These are phyloP conservation scores for Barnardius zonarius DNA, from an alignment of 2,113 vertebrate genomes.

Conservation along the genomic window DNA sequence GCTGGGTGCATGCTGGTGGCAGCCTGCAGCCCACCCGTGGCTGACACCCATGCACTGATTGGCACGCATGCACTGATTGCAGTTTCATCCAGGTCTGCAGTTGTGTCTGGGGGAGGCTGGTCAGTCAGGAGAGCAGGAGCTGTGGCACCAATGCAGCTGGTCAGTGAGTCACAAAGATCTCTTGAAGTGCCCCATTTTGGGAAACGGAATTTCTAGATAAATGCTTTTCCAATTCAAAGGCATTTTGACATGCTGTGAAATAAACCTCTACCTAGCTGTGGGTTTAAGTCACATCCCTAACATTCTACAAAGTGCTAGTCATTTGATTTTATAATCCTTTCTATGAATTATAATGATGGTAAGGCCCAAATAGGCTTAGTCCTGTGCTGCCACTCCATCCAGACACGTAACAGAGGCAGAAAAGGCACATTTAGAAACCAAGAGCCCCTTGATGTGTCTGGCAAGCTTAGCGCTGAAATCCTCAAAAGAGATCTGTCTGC, in stretches of 20 bases:
- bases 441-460: slow-evolving; percentile 51
- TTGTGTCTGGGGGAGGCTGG: background rate
- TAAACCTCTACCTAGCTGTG: slow-evolving; percentile 38
- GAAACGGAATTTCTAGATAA: slow-evolving; percentile 36
- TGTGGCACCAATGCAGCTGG: background rate
- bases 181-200: slow-evolving; percentile 26
- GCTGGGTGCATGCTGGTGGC: background rate
- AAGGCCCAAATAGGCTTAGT: slow-evolving; percentile 60
- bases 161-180: background rate
- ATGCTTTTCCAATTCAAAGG: slow-evolving; percentile 26
- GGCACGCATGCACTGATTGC: background rate
- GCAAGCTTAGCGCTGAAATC: slow-evolving; percentile 52
- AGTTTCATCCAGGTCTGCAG: background rate
- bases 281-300: slow-evolving; percentile 39
- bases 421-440: slow-evolving; percentile 21
- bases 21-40: background rate
- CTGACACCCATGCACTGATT: background rate
- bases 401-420: background rate
- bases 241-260: slow-evolving; percentile 11
- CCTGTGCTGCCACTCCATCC: slow-evolving; percentile 44
- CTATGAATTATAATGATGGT: slow-evolving; percentile 33
- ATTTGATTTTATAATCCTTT: slow-evolving; percentile 47
- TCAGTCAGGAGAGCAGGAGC: slow-evolving; percentile 2
- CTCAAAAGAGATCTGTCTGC: slow-evolving; percentile 34
- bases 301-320: slow-evolving; percentile 6